These are phyloP conservation scores for Clarias gariepinus DNA, from an alignment of 2,113 vertebrate species.

Conservation along the genomic window DNA sequence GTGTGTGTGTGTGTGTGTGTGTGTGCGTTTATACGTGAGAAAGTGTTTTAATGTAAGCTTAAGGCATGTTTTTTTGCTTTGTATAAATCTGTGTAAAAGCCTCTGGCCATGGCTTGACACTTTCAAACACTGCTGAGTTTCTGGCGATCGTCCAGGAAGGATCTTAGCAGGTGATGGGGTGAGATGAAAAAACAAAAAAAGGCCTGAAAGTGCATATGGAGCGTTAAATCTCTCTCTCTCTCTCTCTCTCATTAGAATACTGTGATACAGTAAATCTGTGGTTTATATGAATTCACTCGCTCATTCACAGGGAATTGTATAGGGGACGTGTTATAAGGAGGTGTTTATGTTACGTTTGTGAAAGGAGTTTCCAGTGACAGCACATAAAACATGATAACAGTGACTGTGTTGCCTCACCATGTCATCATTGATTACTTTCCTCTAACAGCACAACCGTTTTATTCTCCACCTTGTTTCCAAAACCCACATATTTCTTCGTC, in stretches of 20 bases:
- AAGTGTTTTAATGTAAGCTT: background rate
- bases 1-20: too few species aligned
- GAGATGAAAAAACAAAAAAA: conserved; percentile 52
- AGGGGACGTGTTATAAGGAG: background rate
- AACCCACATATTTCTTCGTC: background rate
- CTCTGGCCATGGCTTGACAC: background rate
- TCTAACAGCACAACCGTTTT: background rate
- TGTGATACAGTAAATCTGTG: background rate
- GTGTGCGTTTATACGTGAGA: background rate
- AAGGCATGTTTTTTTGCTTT: conserved; percentile 3
- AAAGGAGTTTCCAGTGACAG: background rate
- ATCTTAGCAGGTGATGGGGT: conserved; percentile 35
- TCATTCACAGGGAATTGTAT: background rate
- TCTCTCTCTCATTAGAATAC: background rate
- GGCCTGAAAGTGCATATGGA: conserved; percentile 32
- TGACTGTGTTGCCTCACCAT: background rate
- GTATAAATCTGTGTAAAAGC: conserved; percentile 28
- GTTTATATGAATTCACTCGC: background rate
- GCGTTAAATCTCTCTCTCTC: conserved; percentile 27
- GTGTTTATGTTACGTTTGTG: background rate
- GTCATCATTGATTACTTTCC: background rate
- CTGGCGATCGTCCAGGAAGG: conserved; percentile 16
- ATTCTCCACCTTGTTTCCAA: background rate
- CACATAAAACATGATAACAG: background rate
- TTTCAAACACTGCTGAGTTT: conserved; percentile 30